Base-by-base conservation (phyloP, 2,888 invertebrate species). In the Campopleginae sp. region DNA sequence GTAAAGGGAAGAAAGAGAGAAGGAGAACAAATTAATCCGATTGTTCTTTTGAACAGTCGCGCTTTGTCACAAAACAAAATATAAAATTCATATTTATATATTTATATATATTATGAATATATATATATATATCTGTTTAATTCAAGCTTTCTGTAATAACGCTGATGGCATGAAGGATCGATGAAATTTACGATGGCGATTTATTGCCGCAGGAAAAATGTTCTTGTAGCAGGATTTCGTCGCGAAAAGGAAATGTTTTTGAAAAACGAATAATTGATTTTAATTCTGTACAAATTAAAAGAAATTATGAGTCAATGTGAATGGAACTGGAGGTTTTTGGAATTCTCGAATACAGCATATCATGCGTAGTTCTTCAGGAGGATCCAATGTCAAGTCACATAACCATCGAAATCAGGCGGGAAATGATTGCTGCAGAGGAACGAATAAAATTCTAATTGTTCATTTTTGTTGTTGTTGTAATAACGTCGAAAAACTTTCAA, bases 121-220 rank as follows among this genome's bases (percentile, higher is more conserved):
- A 72, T 74, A 23, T 54, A 61, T 46, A 58, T 61, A 66, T 42
- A 48, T 70, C 54, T 71, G 17, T 76, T 46, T 81, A 48, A 65
- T 27, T 81, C 70, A 77, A 48, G 80, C 71, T 84, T 83, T 70
- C 42, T 75, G 80, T 76, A 75, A 79, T 76, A 77, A 42, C 74
- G 77, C 80, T 74, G 38, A 38, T 10, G 75, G 77, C 72, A 58
- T 71, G 48, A 71, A 84, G 61, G 33, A 66, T 68, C 33, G 66
- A 66, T 23, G 78, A 80, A n/a, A 76, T 46, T 51, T 71, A 66
- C 77, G 54, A 72, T 54, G 44, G 51, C 27, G 23, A 27, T 31
- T 70, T 48, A 51, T 66, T 33, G 14, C 27, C 61, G 33, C 38
- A 46, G 54, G 58, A 68, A 31, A 61, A 78, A 81, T 65, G 7